These are phyloP conservation scores for Talpa occidentalis DNA, from an alignment of 2,113 vertebrate genomes.

Conservation along the genomic window DNA sequence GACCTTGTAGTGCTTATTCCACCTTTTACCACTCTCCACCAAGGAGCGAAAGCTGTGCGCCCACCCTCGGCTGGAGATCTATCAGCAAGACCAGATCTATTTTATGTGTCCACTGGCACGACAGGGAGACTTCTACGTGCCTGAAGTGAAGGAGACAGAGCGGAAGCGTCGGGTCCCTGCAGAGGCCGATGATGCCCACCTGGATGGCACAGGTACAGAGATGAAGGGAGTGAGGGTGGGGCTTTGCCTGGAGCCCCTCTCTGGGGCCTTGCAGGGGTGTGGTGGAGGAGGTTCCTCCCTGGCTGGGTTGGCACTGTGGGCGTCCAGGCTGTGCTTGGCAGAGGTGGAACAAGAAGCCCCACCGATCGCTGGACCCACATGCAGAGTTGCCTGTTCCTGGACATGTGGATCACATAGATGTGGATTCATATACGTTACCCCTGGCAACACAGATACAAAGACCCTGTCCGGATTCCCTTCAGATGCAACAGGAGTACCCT, in stretches of 20 bases:
- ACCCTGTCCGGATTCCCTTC: background rate
- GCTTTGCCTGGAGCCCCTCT: background rate
- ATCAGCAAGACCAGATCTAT: constrained; percentile 90
- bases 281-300: background rate
- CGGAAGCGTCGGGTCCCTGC: constrained; percentile 87
- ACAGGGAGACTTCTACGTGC: constrained; percentile 96
- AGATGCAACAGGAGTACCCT: background rate
- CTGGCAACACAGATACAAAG: background rate
- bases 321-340: background rate
- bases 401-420: background rate
- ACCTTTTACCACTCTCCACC: constrained; percentile 58
- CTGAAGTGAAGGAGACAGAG: constrained; percentile 93
- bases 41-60: constrained; percentile 95
- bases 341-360: background rate
- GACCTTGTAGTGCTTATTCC: background rate
- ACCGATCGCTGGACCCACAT: background rate
- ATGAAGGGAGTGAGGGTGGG: background rate
- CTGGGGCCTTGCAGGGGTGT: background rate
- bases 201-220: constrained; percentile 91
- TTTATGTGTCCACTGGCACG: constrained; percentile 95
- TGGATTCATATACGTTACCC: background rate
- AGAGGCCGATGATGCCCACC: constrained; percentile 88
- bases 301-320: background rate
- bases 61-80: constrained; percentile 95
- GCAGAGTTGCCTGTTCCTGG: background rate